Evolutionary conservation across 1,140 invertebrate genomes (phyloP).

Genomic region (Platyscapa corneri): DNA sequence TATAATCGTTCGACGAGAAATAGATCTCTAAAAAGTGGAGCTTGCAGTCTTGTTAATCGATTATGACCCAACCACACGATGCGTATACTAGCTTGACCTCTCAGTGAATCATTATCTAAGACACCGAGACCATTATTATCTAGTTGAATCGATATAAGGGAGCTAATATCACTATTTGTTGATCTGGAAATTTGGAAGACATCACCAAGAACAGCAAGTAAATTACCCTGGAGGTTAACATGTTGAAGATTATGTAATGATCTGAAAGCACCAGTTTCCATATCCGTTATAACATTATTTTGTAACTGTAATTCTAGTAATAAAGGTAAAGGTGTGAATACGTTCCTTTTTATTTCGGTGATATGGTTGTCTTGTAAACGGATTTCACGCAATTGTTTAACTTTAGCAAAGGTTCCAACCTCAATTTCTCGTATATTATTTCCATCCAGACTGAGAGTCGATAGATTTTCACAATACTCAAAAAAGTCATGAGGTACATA

Average conservation of each 20-base stretch:
- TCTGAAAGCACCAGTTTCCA: constrained; percentile 88
- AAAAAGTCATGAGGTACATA: constrained; percentile 85
- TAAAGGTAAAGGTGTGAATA: constrained; percentile 86
- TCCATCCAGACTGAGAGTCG: constrained; percentile 90
- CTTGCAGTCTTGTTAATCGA: constrained; percentile 81
- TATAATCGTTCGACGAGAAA: constrained; percentile 84
- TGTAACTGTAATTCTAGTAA: constrained; percentile 90
- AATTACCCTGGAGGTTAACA: constrained; percentile 90
- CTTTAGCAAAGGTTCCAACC: constrained; percentile 84
- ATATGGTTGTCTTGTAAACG: constrained; percentile 90
- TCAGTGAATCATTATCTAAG: constrained; percentile 85
- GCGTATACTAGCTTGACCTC: constrained; percentile 85
- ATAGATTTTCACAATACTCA: constrained; percentile 82
- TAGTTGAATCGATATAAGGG: constrained; percentile 89
- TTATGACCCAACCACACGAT: constrained; percentile 93
- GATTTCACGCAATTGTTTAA: constrained; percentile 84
- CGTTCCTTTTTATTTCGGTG: constrained; percentile 81
- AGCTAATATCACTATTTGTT: constrained; percentile 67
- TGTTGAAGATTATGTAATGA: constrained; percentile 88
- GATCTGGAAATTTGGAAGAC: constrained; percentile 79
- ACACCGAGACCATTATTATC: constrained; percentile 86
- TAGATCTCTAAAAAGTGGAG: constrained; percentile 84
- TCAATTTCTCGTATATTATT: constrained; percentile 90
- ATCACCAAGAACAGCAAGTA: constrained; percentile 84
- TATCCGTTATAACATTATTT: constrained; percentile 87